These are phyloP conservation scores for Hippocampus mohnikei DNA, from an alignment of 2,113 vertebrate species.

Conservation along the genomic window DNA sequence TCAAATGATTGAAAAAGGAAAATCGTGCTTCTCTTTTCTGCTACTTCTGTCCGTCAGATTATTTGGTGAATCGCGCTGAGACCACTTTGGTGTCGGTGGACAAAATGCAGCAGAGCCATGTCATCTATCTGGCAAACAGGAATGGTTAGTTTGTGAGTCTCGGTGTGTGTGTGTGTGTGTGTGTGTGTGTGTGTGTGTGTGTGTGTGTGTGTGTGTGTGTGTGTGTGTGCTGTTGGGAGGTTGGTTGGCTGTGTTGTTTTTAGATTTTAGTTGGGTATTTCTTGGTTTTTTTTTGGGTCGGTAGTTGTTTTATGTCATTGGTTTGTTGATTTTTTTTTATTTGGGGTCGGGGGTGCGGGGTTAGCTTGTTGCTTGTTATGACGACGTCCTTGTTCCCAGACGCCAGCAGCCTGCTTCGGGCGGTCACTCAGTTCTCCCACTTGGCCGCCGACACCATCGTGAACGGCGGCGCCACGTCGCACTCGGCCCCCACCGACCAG, in stretches of 20 bases:
- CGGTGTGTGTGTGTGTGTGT: neutral
- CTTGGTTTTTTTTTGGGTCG: neutral
- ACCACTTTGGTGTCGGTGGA: constrained; percentile 76
- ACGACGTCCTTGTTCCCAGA: constrained; percentile 55
- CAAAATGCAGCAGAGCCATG: constrained; percentile 74
- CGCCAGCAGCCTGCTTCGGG: constrained; percentile 74
- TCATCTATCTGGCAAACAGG: constrained; percentile 68
- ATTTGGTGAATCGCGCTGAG: constrained; percentile 80
- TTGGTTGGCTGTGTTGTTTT: too few relatives aligned
- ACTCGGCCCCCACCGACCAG: constrained; percentile 81
- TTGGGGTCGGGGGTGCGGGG: neutral
- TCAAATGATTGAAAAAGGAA: too few relatives aligned
- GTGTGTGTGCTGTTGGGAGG: neutral
- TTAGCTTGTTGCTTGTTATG: neutral
- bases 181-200: neutral
- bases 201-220: neutral
- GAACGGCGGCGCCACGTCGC: constrained; percentile 81
- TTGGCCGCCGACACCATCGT: constrained; percentile 83
- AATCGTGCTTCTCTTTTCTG: neutral
- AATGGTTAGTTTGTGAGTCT: constrained; percentile 63
- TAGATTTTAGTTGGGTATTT: too few relatives aligned
- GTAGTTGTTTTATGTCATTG: neutral
- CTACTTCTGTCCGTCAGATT: constrained; percentile 72
- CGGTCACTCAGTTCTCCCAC: constrained; percentile 83
- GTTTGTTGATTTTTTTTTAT: neutral